Conservation (phyloP, 2,113 vertebrate genomes). For the Cyanocitta stelleri region DNA sequence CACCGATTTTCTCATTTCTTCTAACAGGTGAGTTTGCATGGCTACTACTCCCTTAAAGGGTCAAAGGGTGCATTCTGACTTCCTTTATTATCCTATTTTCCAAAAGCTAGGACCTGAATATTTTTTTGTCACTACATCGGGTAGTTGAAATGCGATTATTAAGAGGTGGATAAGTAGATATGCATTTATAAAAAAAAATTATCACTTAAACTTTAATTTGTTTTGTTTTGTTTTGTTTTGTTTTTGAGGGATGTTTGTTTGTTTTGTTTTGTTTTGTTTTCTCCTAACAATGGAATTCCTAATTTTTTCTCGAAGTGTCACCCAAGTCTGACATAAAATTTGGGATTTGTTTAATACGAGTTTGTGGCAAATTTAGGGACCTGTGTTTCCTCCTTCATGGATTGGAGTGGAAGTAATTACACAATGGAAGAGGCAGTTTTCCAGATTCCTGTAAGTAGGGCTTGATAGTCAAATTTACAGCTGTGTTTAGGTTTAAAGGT, state of each 20-base stretch:
- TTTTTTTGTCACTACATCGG: not conserved
- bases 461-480: not conserved
- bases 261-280: not conserved
- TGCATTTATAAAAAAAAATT: not conserved
- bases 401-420: not conserved
- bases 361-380: not conserved
- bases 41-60: not conserved
- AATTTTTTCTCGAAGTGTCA: not conserved
- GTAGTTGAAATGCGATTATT: not conserved
- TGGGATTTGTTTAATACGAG: not conserved
- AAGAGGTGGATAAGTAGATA: not conserved
- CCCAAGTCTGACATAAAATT: not conserved
- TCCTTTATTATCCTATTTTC: not conserved
- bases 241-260: accelerated
- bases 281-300: accelerated
- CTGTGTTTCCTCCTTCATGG: not conserved
- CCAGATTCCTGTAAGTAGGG: not conserved
- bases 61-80: not conserved
- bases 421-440: not conserved
- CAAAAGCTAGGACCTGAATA: not conserved
- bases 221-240: no score
- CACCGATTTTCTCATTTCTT: not conserved
- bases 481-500: not conserved
- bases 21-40: not conserved
- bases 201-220: not conserved